Percentiles rank a stretch among this genome's conserved stretches.
phyloP scores from a whole-genome alignment of 2,888 invertebrate species.

The Ennomos erosarius region DNA sequence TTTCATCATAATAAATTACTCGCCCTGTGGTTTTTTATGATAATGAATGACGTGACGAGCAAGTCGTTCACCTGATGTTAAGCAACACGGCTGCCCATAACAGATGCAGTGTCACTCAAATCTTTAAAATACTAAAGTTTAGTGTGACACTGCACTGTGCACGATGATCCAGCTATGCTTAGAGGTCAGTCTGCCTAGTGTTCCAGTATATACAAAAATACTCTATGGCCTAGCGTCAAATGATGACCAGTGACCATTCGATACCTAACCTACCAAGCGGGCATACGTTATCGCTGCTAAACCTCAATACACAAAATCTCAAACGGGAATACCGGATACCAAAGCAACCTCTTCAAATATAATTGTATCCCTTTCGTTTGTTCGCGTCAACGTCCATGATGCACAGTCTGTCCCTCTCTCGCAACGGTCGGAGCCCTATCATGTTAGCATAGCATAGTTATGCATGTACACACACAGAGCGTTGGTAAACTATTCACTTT shows the following conservation, averaged over 20 bases:
- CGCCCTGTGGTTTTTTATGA: too few relatives aligned
- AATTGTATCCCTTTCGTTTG: slow-evolving; percentile 55
- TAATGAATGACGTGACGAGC: too few relatives aligned
- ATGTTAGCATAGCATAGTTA: slow-evolving; percentile 51
- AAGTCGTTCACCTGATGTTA: too few relatives aligned
- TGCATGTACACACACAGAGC: slow-evolving; percentile 58
- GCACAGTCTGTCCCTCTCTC: slow-evolving; percentile 53
- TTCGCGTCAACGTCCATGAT: slow-evolving; percentile 18
- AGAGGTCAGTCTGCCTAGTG: slow-evolving; percentile 69
- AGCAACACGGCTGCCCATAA: too few relatives aligned
- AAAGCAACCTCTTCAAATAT: slow-evolving; percentile 49
- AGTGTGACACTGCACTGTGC: too few relatives aligned
- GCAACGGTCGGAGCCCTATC: slow-evolving; percentile 34
- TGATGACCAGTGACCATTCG: slow-evolving; percentile 62
- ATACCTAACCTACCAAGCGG: slow-evolving; percentile 42
- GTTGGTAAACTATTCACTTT: slow-evolving; percentile 70
- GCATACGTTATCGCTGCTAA: slow-evolving; percentile 57
- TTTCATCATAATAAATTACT: background rate
- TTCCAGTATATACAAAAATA: too few relatives aligned
- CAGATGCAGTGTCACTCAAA: too few relatives aligned
- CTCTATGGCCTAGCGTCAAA: slow-evolving; percentile 38
- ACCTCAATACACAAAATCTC: slow-evolving; percentile 69
- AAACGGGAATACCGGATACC: slow-evolving; percentile 80
- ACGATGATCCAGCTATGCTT: slow-evolving; percentile 19
- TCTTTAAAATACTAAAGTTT: too few relatives aligned